Evolutionary conservation across 2,113 vertebrate genomes (phyloP).

Genomic region (Rhombomys opimus): DNA sequence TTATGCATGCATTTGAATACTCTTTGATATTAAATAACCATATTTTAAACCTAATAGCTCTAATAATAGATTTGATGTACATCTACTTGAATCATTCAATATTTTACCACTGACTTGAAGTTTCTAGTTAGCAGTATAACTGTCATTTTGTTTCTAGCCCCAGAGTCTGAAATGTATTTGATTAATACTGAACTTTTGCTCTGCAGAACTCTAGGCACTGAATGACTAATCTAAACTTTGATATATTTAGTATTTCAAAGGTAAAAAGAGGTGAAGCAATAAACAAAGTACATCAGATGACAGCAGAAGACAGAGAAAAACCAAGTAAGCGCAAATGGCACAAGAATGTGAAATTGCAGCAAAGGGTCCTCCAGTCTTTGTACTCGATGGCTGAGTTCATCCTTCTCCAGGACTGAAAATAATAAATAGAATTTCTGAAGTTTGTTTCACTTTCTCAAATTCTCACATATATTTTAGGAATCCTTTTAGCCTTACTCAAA

Average conservation of each 20-base stretch:
- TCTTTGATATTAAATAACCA: constrained; percentile 66
- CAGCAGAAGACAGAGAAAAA: not conserved
- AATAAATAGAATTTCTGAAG: not conserved
- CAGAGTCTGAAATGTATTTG: constrained; percentile 66
- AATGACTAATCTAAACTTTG: constrained; percentile 63
- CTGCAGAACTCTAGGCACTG: constrained; percentile 50
- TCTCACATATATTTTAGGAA: not conserved
- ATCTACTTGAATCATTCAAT: constrained; percentile 68
- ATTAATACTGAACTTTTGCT: constrained; percentile 66
- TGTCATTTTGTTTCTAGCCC: constrained; percentile 64
- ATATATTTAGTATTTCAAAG: constrained; percentile 72
- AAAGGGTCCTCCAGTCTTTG: not conserved
- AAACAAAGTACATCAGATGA: constrained; percentile 39
- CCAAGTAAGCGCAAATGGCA: not conserved
- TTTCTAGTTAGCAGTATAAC: constrained; percentile 67
- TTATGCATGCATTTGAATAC: constrained; percentile 63
- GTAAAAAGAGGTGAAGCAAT: constrained; percentile 12
- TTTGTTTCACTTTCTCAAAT: constrained; percentile 15
- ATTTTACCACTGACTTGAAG: constrained; percentile 71
- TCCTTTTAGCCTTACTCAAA: not conserved
- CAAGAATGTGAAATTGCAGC: not conserved
- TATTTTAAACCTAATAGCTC: constrained; percentile 70
- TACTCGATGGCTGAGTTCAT: not conserved
- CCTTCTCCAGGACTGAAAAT: not conserved
- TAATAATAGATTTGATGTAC: constrained; percentile 73